Base-by-base conservation (phyloP, 2,113 vertebrate species). In the Larimichthys crocea region DNA sequence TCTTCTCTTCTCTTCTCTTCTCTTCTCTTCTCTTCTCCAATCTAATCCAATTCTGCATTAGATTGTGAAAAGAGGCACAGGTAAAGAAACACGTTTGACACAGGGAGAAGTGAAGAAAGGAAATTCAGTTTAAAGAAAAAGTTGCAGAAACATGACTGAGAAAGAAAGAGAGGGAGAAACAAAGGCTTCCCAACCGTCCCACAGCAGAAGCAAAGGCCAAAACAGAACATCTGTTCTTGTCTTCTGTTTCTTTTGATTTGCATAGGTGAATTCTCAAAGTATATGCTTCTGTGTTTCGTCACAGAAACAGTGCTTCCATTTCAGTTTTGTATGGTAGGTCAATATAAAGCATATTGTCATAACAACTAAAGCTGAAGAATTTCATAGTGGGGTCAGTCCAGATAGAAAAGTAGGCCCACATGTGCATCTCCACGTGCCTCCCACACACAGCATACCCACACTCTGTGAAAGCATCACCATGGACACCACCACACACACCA, bases 21-120 rank as follows among this genome's bases (percentile, higher is more conserved):
- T 65, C 12, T 31, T 31, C 31, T 31, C 31, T 29, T 29, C 29
- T 29, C 29, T 29, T 29, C 29, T 29, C 29, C 26, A 26, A 26
- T 26, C 2, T 26, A 26, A 26, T 26, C 26, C 26, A 26, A 26
- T 26, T 26, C 26, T 26, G 26, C 29, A 74, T 79, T 68, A 31
- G 71, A 74, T 53, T 76, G 19, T 46, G 35, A 83, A 44, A 76
- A 74, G 66, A 61, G 44, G 61, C 65, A 72, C 64, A 49, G 64
- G 19, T 19, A 40, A 11, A n/a, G 22, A 63, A 59, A 73, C n/a
- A 73, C 9, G 50, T 75, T 56, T 65, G 29, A 52, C 19, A 40
- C 42, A 14, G 4, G 31, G n/a, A 55, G 22, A 16, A 14, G 3
- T 10, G 17, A 50, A 60, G 5, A 73, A 50, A 70, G 7, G 15